phyloP scores from a whole-genome alignment of 2,113 vertebrate genomes.

The Leucosticte australis region DNA sequence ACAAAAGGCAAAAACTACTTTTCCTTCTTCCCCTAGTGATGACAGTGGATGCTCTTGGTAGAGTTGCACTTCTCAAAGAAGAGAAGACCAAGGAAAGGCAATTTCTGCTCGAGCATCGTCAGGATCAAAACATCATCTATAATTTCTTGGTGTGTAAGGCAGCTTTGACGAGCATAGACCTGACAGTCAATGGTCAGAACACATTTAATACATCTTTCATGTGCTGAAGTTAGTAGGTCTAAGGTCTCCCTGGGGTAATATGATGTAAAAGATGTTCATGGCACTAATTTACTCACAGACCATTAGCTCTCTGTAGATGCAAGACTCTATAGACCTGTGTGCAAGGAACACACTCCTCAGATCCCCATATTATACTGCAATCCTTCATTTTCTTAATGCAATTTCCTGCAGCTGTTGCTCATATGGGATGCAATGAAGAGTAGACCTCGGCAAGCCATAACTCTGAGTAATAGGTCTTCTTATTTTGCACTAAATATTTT shows the following conservation, averaged over 20 bases:
- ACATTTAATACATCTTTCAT: slow-evolving; percentile 33
- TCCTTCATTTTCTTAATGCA: slow-evolving; percentile 35
- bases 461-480: background rate
- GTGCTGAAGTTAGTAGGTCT: slow-evolving; percentile 22
- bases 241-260: slow-evolving; percentile 32
- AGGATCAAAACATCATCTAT: background rate
- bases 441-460: background rate
- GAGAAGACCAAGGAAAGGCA: background rate
- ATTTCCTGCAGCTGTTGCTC: slow-evolving; percentile 1
- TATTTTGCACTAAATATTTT: slow-evolving; percentile 13
- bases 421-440: background rate
- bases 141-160: background rate
- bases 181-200: slow-evolving; percentile 51
- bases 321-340: slow-evolving; percentile 16
- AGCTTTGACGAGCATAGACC: slow-evolving; percentile 28
- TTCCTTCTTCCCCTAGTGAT: background rate
- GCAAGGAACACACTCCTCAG: background rate
- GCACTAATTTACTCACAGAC: slow-evolving; percentile 51
- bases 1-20: background rate
- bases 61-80: background rate
- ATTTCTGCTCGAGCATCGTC: background rate
- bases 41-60: background rate
- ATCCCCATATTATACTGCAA: background rate
- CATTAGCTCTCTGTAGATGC: slow-evolving; percentile 39
- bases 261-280: slow-evolving; percentile 36